Conservation (phyloP, 2,113 vertebrate species). For the Amazona guildingii region DNA sequence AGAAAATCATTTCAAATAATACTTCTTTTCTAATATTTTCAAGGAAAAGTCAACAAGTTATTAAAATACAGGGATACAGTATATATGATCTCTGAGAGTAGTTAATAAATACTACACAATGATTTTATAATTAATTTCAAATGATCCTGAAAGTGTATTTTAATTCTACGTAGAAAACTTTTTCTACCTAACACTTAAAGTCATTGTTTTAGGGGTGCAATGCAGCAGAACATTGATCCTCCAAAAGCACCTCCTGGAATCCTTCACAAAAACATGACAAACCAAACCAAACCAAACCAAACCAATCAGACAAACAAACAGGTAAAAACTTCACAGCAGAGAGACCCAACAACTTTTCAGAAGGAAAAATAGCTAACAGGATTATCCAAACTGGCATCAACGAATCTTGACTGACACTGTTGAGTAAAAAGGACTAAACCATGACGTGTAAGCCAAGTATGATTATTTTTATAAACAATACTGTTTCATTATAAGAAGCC, state of each 20-base stretch:
- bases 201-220: neutral
- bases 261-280: neutral
- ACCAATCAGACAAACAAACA: neutral
- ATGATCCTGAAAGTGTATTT: neutral
- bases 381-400: neutral
- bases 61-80: neutral
- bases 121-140: neutral
- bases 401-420: neutral
- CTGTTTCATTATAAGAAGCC: neutral
- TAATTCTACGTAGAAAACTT: neutral
- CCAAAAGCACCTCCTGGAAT: rapidly evolving
- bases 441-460: neutral
- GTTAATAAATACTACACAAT: neutral
- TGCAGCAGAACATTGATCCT: neutral
- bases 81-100: neutral
- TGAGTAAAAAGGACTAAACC: neutral
- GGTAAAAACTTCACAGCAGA: neutral
- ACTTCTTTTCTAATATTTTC: neutral
- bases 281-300: neutral
- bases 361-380: neutral
- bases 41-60: neutral
- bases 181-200: neutral
- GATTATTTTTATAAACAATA: neutral
- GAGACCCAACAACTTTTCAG: neutral
- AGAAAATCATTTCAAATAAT: neutral